Evolutionary conservation across 2,888 invertebrate genomes (phyloP), one percentile per base, ranked within the genome.

Genomic region (Nemapogon koenigi): DNA sequence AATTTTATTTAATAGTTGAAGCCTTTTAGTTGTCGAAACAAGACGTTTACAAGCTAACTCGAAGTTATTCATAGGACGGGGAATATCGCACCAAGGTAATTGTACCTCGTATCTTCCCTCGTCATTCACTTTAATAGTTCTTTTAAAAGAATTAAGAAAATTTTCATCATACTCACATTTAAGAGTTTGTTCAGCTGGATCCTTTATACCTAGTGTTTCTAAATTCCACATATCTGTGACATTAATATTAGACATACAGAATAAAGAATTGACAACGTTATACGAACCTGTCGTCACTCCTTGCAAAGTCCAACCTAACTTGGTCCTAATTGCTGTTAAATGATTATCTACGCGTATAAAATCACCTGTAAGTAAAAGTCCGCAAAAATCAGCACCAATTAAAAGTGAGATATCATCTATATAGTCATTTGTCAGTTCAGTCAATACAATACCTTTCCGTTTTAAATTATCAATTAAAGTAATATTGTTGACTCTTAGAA

Each of bases 251-350:
- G 3, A 10, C 11, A 25, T 13, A 15, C 25, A 25, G 4, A 25
- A 25, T 15, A 35, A 32, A 17, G 32, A 11, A 17, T n/a, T 17
- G 3, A 32, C 4, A 11, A 13, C 19, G 16, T 33, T 11, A 33
- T 33, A 35, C 2, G 15, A 16, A 13, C 35, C 35, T 2, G 27
- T 16, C 3, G 3, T 25, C n/a, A 16, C 2, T 8, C 35, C 35
- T 26, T 35, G 35, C 2, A 35, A 2, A 3, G 35, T 35, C 35
- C 35, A 35, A 4, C 35, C 35, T 26, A 35, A 16, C 11, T 35
- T 35, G n/a, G 35, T 26, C 2, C 16, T 35, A 2, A 35, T 26
- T n/a, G 35, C 35, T 15, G 16, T 16, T n/a, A 35, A 16, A 11
- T 13, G 13, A 26, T 26, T 25, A 2, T 35, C 25, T 13, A 35